phyloP scores from a whole-genome alignment of 2,797 vertebrate genomes.

The Dromococcyx pavoninus region DNA sequence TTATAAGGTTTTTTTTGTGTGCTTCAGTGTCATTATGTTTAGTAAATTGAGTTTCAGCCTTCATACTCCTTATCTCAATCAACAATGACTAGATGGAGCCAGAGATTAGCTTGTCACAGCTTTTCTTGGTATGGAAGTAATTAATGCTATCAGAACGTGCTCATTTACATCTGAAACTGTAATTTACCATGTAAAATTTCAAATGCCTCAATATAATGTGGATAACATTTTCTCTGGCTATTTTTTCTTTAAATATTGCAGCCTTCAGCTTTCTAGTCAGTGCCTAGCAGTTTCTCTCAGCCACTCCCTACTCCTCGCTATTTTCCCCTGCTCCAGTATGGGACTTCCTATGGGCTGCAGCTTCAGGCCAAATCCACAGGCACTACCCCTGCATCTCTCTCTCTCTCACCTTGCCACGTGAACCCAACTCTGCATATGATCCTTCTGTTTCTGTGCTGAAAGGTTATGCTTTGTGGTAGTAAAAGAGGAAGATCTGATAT shows the following conservation, averaged over 20 bases:
- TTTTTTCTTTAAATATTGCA: neutral
- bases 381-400: neutral
- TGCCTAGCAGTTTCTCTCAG: neutral
- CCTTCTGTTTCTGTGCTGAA: neutral
- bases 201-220: neutral
- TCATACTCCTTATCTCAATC: neutral
- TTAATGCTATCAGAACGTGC: neutral
- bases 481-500: neutral
- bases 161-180: neutral
- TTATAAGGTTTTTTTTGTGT: neutral
- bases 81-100: neutral
- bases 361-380: neutral
- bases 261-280: neutral
- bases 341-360: neutral
- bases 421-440: fast-evolving
- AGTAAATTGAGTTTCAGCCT: neutral
- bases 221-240: neutral
- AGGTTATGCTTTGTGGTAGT: neutral
- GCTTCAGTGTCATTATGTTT: neutral
- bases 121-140: neutral
- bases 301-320: neutral
- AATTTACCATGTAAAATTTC: neutral
- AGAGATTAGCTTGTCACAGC: neutral
- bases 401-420: neutral
- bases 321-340: neutral